Percentiles rank a stretch among this genome's conserved stretches.
Evolutionary conservation across 2,797 vertebrate species (phyloP).

Genomic region (Hybognathus amarus): DNA sequence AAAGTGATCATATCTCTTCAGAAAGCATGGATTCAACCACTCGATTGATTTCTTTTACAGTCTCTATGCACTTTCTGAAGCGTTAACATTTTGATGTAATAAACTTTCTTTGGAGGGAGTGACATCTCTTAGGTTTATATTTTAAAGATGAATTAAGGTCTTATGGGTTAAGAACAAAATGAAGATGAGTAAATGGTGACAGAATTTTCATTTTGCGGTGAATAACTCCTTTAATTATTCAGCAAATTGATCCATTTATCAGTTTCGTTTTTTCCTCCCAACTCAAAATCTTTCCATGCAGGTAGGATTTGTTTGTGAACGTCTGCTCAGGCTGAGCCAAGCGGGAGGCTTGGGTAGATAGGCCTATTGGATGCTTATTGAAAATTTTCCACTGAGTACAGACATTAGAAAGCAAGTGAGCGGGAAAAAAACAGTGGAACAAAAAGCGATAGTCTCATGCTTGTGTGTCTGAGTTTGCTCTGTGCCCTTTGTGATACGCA

Average conservation of each 20-base stretch:
- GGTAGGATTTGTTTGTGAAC: slow-evolving; percentile 73
- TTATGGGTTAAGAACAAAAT: background rate
- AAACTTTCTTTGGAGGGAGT: background rate
- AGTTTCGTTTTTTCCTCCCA: slow-evolving; percentile 29
- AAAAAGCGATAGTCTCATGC: slow-evolving; percentile 29
- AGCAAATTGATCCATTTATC: slow-evolving; percentile 1
- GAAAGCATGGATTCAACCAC: background rate
- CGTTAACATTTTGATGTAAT: background rate
- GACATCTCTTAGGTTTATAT: background rate
- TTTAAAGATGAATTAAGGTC: background rate
- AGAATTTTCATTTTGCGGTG: background rate
- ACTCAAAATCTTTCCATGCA: slow-evolving; percentile 64
- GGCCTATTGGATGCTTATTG: slow-evolving; percentile 39
- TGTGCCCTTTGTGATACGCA: slow-evolving; percentile 63
- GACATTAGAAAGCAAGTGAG: slow-evolving; percentile 36
- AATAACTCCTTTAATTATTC: background rate
- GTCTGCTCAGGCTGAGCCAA: slow-evolving; percentile 64
- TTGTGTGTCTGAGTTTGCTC: slow-evolving; percentile 37
- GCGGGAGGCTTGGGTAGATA: slow-evolving; percentile 30
- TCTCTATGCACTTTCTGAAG: background rate
- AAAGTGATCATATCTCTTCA: background rate
- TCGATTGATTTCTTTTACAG: background rate
- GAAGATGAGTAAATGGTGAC: background rate
- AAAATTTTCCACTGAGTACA: slow-evolving; percentile 54
- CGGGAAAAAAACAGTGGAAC: slow-evolving; percentile 32